Conservation (phyloP, 2,888 invertebrate genomes). For the Hecatera dysodea region DNA sequence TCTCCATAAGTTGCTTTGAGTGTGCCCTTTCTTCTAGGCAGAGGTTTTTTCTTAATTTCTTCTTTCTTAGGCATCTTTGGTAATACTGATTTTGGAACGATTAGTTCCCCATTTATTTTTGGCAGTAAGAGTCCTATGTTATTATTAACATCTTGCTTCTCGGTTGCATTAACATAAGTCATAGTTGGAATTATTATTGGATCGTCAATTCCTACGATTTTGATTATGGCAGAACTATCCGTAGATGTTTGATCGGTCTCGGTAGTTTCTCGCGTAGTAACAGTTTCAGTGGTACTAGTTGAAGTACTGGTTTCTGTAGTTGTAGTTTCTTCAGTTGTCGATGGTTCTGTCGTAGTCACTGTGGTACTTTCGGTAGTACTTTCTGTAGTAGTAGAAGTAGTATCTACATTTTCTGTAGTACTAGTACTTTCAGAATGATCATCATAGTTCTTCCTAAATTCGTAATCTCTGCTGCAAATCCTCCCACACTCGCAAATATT, state of each 20-base stretch:
- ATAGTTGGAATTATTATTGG: slow-evolving; percentile 82
- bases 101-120: slow-evolving; percentile 79
- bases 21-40: slow-evolving; percentile 87
- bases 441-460: slow-evolving; percentile 79
- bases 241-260: slow-evolving; percentile 36
- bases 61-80: slow-evolving; percentile 78
- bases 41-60: slow-evolving; percentile 81
- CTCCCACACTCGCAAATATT: slow-evolving; percentile 90
- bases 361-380: slow-evolving; percentile 38
- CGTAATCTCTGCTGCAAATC: slow-evolving; percentile 86
- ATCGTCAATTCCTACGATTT: slow-evolving; percentile 66
- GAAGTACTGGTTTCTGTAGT: slow-evolving; percentile 33
- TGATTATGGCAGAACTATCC: slow-evolving; percentile 34
- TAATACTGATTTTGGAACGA: slow-evolving; percentile 78
- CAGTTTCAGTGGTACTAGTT: slow-evolving; percentile 20
- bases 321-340: slow-evolving; percentile 35
- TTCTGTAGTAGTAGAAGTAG: slow-evolving; percentile 51
- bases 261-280: slow-evolving; percentile 44
- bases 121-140: slow-evolving; percentile 76
- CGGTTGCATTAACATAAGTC: slow-evolving; percentile 71
- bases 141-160: slow-evolving; percentile 76
- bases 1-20: slow-evolving; percentile 89
- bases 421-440: slow-evolving; percentile 55
- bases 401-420: slow-evolving; percentile 50
- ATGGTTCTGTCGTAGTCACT: slow-evolving; percentile 37